These are phyloP conservation scores for Saguinus midas DNA, from an alignment of 2,113 vertebrate genomes.

Conservation along the genomic window DNA sequence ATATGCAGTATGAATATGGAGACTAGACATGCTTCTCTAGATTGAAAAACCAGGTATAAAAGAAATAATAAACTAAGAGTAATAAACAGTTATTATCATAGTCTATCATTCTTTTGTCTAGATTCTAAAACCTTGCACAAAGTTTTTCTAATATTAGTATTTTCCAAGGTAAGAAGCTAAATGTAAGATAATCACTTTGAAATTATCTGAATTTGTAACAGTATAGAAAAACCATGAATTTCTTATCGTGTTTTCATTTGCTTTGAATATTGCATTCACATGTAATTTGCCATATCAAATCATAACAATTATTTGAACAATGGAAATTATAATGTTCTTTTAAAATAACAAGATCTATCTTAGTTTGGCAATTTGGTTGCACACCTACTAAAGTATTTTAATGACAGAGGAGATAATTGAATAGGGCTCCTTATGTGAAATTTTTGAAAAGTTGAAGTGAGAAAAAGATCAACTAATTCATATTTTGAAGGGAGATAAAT, in stretches of 20 bases:
- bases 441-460: neutral
- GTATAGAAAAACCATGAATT: neutral
- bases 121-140: neutral
- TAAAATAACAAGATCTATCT: neutral
- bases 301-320: neutral
- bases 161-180: neutral
- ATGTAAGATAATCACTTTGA: neutral
- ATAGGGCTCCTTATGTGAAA: neutral
- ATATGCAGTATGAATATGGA: neutral
- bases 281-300: neutral
- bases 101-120: neutral
- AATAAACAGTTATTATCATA: neutral
- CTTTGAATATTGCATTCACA: neutral
- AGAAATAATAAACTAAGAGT: neutral
- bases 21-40: neutral
- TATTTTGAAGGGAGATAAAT: neutral
- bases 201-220: neutral
- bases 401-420: neutral
- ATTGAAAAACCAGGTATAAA: neutral
- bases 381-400: slow-evolving; percentile 27
- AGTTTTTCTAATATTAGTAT: neutral
- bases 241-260: neutral
- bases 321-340: neutral
- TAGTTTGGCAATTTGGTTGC: neutral
- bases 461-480: neutral